Conservation (phyloP, 1,140 invertebrate species). For the Dysdera silvatica region DNA sequence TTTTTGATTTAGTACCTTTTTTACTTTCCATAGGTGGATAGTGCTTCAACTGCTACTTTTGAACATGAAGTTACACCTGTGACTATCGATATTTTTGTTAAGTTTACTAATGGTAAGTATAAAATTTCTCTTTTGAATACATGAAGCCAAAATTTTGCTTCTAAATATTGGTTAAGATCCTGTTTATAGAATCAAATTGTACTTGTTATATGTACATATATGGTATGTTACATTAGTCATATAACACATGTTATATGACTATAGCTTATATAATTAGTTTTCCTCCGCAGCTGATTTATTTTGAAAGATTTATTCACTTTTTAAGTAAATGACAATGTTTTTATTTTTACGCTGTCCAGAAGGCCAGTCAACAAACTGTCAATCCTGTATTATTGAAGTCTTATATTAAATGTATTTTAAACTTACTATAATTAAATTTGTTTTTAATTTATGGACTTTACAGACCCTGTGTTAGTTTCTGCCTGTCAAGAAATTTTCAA, state of each 20-base stretch:
- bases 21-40: constrained; percentile 52
- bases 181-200: too few species aligned
- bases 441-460: constrained; percentile 22
- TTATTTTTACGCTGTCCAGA: too few species aligned
- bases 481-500: constrained; percentile 61
- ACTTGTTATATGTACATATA: too few species aligned
- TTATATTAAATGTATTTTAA: not conserved
- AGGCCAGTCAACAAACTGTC: too few species aligned
- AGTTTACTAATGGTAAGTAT: constrained; percentile 50
- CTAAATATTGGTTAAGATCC: not conserved
- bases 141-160: not conserved
- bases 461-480: constrained; percentile 57
- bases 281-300: too few species aligned
- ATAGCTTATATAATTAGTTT: too few species aligned
- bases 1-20: not conserved
- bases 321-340: too few species aligned
- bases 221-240: too few species aligned
- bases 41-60: constrained; percentile 56
- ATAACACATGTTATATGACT: too few species aligned
- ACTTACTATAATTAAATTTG: too few species aligned
- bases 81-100: constrained; percentile 63
- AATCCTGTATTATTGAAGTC: not conserved
- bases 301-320: too few species aligned
- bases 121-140: constrained; percentile 18
- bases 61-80: constrained; percentile 61